Conservation (phyloP, 2,888 invertebrate genomes). For the Cyrtodaria siliqua region DNA sequence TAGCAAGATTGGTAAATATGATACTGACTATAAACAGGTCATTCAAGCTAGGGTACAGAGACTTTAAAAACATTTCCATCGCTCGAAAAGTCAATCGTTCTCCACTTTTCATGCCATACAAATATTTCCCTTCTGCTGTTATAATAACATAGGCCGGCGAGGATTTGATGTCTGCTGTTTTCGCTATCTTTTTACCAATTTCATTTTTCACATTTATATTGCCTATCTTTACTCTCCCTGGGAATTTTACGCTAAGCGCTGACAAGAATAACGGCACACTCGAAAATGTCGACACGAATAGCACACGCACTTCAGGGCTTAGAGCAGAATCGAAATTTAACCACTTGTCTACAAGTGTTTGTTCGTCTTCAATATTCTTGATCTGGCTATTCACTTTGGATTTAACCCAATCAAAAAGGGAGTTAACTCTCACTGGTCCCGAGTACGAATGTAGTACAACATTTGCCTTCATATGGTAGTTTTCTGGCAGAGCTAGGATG, state of each 20-base stretch:
- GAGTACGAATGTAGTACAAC: constrained; percentile 85
- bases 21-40: constrained; percentile 87
- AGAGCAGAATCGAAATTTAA: constrained; percentile 73
- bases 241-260: constrained; percentile 87
- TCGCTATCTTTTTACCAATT: constrained; percentile 66
- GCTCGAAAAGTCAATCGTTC: constrained; percentile 86
- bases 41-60: constrained; percentile 87
- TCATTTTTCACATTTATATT: constrained; percentile 69
- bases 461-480: constrained; percentile 86
- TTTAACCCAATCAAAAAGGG: constrained; percentile 86
- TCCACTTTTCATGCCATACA: constrained; percentile 85
- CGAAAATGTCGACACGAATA: constrained; percentile 86
- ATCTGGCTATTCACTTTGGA: constrained; percentile 86
- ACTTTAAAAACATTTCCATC: constrained; percentile 86
- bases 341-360: constrained; percentile 84
- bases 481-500: constrained; percentile 87
- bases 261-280: constrained; percentile 87
- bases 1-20: constrained; percentile 86
- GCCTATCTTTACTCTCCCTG: constrained; percentile 87
- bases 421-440: constrained; percentile 81
- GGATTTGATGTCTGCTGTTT: constrained; percentile 55
- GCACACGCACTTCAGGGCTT: constrained; percentile 82
- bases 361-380: constrained; percentile 79
- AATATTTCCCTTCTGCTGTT: constrained; percentile 85
- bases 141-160: constrained; percentile 86